Base-by-base conservation (phyloP, 2,113 vertebrate genomes). In the Piaya cayana region DNA sequence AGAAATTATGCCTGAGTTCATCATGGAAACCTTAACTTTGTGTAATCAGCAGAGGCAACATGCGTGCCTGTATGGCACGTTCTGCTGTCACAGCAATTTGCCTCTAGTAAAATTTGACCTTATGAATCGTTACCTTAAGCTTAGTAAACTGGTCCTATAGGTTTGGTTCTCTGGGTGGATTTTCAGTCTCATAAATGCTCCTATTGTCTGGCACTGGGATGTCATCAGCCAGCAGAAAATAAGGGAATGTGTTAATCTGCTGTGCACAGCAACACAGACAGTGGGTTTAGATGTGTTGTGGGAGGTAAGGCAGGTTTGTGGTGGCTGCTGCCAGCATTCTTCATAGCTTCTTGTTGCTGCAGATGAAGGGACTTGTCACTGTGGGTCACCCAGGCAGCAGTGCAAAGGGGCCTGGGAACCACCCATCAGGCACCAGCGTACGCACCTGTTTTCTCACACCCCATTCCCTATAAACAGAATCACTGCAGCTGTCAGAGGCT, bases 271-370 rank as follows among this genome's bases (percentile, higher is more conserved):
- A 56, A 37, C 11, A 5, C 16, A 32, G 68, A 3, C 1, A 2
- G 52, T 15, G 22, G 22, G 36, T 26, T 34, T 25, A 5, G 71
- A 3, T 25, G 50, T 19, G 6, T 29, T 17, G 36, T 5, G 27
- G 62, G 43, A 84, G 52, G 52, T 30, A 8, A 32, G 1, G 12
- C 15, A 23, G 79, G 67, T 13, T 26, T 42, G 72, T 52, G 9
- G 78, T 3, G 77, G 47, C 15, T 60, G 32, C 42, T 30, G 69
- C 42, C 1, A 2, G 32, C 30, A 27, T 17, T 36, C 52, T 37
- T 30, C 9, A 2, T 16, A 2, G n/a, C 2, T 14, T 4, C 0
- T 14, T 5, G 7, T 8, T 13, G 45, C 45, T 34, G 0, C 1
- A 4, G 36, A 19, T 4, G 27, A 34, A 52, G 43, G 13, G 12